phyloP scores from a whole-genome alignment of 1,140 invertebrate genomes.

The Drosophila willistoni region DNA sequence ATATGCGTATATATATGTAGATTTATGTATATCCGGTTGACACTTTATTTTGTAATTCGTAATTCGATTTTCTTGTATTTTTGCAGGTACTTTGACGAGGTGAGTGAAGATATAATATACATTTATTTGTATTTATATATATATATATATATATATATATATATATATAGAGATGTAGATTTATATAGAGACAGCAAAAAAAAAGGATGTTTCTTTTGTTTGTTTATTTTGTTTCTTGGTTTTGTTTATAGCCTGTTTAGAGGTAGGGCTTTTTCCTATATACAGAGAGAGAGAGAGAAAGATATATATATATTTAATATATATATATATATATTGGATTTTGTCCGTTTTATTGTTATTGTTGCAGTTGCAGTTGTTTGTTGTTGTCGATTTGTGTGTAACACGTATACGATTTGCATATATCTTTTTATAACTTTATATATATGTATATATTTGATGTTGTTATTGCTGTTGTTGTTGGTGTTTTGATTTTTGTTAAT shows the following conservation, averaged over 20 bases:
- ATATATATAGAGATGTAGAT: conserved; percentile 28
- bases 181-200: conserved; percentile 38
- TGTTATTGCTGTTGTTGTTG: conserved; percentile 5
- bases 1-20: conserved; percentile 33
- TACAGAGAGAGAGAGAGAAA: neutral
- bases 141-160: conserved; percentile 36
- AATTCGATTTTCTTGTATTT: conserved; percentile 32
- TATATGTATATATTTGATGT: conserved; percentile 31
- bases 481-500: neutral
- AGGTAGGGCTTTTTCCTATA: conserved; percentile 43
- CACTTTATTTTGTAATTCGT: conserved; percentile 31
- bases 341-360: conserved; percentile 41
- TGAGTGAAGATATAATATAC: conserved; percentile 56
- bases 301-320: conserved; percentile 35
- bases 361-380: conserved; percentile 18
- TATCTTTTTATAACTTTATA: conserved; percentile 22
- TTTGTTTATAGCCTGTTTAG: conserved; percentile 41
- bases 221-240: conserved; percentile 38
- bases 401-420: conserved; percentile 15
- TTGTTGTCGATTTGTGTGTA: conserved; percentile 25
- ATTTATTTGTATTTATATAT: conserved; percentile 39
- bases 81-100: conserved; percentile 76
- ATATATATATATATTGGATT: conserved; percentile 46
- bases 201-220: conserved; percentile 49
- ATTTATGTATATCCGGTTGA: conserved; percentile 29